These are phyloP conservation scores for Euura lappo DNA, from an alignment of 1,140 invertebrate genomes.

Conservation along the genomic window DNA sequence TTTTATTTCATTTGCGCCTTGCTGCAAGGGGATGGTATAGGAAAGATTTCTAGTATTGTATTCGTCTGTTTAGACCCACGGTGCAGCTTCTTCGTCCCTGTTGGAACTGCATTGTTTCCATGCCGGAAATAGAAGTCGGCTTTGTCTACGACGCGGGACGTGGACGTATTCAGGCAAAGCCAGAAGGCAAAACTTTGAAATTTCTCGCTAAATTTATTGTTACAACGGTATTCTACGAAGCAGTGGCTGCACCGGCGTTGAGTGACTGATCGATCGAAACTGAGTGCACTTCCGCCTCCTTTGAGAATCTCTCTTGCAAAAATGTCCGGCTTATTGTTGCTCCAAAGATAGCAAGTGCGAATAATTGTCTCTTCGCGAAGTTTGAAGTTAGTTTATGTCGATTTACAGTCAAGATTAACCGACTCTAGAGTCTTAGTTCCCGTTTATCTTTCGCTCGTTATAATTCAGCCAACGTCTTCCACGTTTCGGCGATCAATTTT, in stretches of 20 bases:
- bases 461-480: too few species aligned
- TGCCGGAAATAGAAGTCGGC: constrained; percentile 6
- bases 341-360: too few species aligned
- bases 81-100: too few species aligned
- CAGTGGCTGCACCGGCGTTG: too few species aligned
- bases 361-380: too few species aligned
- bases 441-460: too few species aligned
- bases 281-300: background rate
- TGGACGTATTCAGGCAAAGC: background rate
- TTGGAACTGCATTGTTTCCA: background rate
- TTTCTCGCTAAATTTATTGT: background rate
- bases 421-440: too few species aligned
- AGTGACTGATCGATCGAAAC: background rate
- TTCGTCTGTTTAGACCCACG: background rate
- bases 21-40: background rate
- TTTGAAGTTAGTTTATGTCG: too few species aligned
- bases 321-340: too few species aligned
- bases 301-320: too few species aligned
- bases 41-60: background rate
- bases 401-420: too few species aligned
- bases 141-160: background rate
- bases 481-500: too few species aligned
- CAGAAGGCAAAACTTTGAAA: background rate
- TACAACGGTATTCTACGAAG: background rate
- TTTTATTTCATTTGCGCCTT: background rate